Base-by-base conservation (phyloP, 2,888 invertebrate genomes). In the Xylota segnis region DNA sequence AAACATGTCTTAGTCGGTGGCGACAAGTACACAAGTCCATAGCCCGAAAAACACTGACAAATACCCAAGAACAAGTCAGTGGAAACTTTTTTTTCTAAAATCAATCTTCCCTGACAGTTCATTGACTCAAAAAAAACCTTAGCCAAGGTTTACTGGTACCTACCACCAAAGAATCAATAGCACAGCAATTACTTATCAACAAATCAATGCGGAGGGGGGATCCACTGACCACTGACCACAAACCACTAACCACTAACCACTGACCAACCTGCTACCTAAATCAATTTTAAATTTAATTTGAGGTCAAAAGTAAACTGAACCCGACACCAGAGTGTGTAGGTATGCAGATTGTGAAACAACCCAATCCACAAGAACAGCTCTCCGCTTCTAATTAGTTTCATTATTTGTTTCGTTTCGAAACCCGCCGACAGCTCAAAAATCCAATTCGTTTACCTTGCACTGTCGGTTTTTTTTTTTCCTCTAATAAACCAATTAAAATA, bases 401-500 rank as follows among this genome's bases (percentile, higher is more conserved):
- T 14, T 23, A 45, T 58, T 47, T 23, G 23, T 63, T 63, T 5
- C 1, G 37, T 65, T 45, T 63, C 70, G 56, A 70, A 56, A 70
- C 14, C 1, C 34, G 9, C 29, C 9, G 29, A 16, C 58, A 43
- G 29, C n/a, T 54, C 5, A 9, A 27, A n/a, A n/a, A 52, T 14
- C 9, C 7, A 54, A 40, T 43, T 32, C 47, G 72, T 40, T 77
- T 29, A 61, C 77, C 68, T 77, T 77, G 76, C 23, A 43, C 4
- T 32, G 59, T 34, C 52, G 47, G 18, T 40, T 10, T 40, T 40
- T 40, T n/a, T 40, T n/a, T 40, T 34, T 2, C 5, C 14, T 77
- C 43, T 77, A 71, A 63, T 78, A 61, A 78, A 70, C 70, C 63
- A 71, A 63, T 78, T 78, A 78, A 71, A 70, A 65, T 71, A 56